Evolutionary conservation across 2,797 vertebrate genomes (phyloP), one percentile per base, ranked within the genome.

Genomic region (Labeo calbasu): DNA sequence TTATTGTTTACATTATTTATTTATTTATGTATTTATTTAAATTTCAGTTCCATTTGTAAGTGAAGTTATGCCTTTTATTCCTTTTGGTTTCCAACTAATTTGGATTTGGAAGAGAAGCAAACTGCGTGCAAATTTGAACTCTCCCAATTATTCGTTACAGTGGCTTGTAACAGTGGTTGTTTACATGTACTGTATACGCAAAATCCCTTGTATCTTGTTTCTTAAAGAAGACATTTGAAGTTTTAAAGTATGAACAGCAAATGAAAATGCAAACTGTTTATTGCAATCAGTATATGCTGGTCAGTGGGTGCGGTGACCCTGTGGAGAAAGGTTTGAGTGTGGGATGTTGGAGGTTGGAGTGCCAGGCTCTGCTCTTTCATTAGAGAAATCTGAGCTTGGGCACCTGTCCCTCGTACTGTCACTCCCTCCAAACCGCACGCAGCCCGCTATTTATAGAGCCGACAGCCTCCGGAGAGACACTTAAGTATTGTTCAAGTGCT

Each of bases 371-470:
- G 90, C 95, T 96, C 96, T 96, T 96, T 97, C 93, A 94, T 92
- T 92, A 91, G 77, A 93, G 96, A 94, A 96, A 98, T 92, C 86
- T 91, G 95, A 98, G 94, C 94, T 91, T 86, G 90, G 86, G 88
- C 97, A 98, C 96, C 96, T 98, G 97, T 97, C 94, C 90, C 78
- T 89, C 94, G 5, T 17, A 96, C 96, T 98, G 97, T 97, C 94
- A 89, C 79, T 89, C 94, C 92, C 90, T 92, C 91, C 90, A 43
- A 89, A 89, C n/a, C 92, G 46, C 89, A 90, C 36, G 80, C 90
- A 87, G 82, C 69, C 82, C 25, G 76, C 92, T 97, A 97, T 96
- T 96, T 96, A 95, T 96, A 97, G 95, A 92, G 86, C 86, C 82
- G 46, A 77, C 73, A 73, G 79, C 79, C 73, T 75, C 17, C 53